Evolutionary conservation across 2,113 vertebrate species (phyloP).

Genomic region (Charadrius vociferus): DNA sequence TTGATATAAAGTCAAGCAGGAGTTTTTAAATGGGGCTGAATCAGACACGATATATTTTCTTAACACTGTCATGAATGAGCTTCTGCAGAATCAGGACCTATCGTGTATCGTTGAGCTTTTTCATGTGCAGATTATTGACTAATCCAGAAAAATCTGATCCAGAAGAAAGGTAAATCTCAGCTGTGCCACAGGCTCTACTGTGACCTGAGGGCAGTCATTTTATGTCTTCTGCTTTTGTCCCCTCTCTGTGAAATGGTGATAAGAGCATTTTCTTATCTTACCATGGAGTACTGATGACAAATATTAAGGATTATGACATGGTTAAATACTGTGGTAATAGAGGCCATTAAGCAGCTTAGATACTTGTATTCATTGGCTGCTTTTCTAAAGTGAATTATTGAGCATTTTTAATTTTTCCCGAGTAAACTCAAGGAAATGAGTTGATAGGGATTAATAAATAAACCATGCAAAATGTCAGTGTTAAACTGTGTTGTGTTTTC

Average conservation of each 20-base stretch:
- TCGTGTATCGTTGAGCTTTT: not conserved
- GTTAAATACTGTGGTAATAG: not conserved
- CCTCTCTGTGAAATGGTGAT: constrained; percentile 32
- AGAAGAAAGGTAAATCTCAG: not conserved
- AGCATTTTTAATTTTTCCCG: not conserved
- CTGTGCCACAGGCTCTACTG: not conserved
- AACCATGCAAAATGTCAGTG: not conserved
- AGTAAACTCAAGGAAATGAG: not conserved
- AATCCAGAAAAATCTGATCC: not conserved
- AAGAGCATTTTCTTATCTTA: constrained; percentile 31
- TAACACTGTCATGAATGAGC: not conserved
- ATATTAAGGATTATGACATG: not conserved
- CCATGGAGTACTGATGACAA: not conserved
- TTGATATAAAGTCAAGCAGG: not conserved
- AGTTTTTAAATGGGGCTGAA: not conserved
- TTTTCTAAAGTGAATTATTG: not conserved
- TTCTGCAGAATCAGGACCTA: not conserved
- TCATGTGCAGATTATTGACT: not conserved
- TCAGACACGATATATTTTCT: not conserved
- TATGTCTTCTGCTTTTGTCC: not conserved
- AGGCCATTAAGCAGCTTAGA: not conserved
- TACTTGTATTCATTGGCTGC: not conserved
- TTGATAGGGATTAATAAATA: not conserved
- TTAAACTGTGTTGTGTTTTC: not conserved
- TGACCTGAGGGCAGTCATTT: not conserved